Evolutionary conservation across 1,140 invertebrate species (phyloP), one percentile per base, ranked within the genome.

Genomic region (Drosophila pectinifera): DNA sequence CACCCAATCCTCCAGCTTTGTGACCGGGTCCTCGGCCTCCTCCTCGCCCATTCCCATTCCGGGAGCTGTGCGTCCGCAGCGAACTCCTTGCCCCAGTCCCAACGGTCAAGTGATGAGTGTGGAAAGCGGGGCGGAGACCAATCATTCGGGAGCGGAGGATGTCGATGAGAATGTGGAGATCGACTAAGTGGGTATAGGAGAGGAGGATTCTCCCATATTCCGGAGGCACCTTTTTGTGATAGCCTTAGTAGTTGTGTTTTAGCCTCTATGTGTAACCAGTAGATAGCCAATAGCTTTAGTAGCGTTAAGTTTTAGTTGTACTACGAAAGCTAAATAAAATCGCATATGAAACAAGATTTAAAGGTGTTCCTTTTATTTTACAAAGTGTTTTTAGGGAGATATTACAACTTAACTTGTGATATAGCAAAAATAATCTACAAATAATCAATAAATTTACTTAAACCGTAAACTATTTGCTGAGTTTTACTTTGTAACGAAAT

Each of bases 91-190:
- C 22, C 73, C 72, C 4, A 89, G 78, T 58, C 80, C 89, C 39
- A 39, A 14, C 10, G 67, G 39, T 14, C 80, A 72, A 1, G 43
- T 64, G 14, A 43, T 80, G 42, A 72, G 76, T 41, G 48, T 78
- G 45, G 90, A 91, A 18, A 91, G 90, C 43, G 73, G 79, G 11
- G 70, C 72, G 1, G 90, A 91, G 39, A 88, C 80, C 46, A 73
- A 80, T 48, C 78, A 91, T 13, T 91, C 86, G 0, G 82, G 38
- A 6, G 58, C 57, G 1, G 78, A 86, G 26, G 91, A 92, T 22
- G 74, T 80, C 16, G 88, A 90, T 8, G 91, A 92, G 69, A 92
- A 92, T 77, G 91, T 92, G 54, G 91, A 92, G 72, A 92, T 92
- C 26, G 91, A 92, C 75, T 92, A 80, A 49, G 34, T 24, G 16